These are phyloP conservation scores for Anas bahamensis DNA, from an alignment of 2,797 vertebrate species.

Conservation along the genomic window DNA sequence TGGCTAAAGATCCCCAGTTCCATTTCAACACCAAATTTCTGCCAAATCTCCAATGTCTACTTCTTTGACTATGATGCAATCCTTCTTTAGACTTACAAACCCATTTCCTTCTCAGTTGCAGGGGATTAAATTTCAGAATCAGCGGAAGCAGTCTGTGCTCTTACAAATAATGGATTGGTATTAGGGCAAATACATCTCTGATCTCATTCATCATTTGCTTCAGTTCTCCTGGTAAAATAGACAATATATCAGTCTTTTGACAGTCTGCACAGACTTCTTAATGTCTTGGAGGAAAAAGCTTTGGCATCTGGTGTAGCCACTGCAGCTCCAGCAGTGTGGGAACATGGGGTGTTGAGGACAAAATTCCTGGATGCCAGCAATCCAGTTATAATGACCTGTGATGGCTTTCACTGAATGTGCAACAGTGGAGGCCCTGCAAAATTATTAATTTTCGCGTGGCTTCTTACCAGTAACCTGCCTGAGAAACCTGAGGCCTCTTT, in stretches of 20 bases:
- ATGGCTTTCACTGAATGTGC: neutral
- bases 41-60: neutral
- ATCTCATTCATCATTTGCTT: slow-evolving; percentile 55
- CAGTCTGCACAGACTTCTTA: neutral
- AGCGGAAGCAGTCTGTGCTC: slow-evolving; percentile 40
- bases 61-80: slow-evolving; percentile 58
- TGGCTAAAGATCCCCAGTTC: neutral
- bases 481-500: neutral
- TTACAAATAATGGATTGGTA: slow-evolving; percentile 45
- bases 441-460: neutral
- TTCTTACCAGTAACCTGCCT: neutral
- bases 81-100: slow-evolving; percentile 26
- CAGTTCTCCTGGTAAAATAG: neutral
- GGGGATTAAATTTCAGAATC: slow-evolving; percentile 62
- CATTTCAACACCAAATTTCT: neutral
- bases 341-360: neutral
- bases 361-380: neutral
- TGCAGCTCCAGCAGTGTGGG: neutral
- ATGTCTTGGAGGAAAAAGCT: neutral
- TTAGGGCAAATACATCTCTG: slow-evolving; percentile 56
- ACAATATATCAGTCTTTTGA: slow-evolving; percentile 7
- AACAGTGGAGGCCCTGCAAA: neutral
- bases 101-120: slow-evolving; percentile 63
- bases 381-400: neutral
- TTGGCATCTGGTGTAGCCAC: neutral